Base-by-base conservation (phyloP, 2,113 vertebrate species). In the Danionella cerebrum region DNA sequence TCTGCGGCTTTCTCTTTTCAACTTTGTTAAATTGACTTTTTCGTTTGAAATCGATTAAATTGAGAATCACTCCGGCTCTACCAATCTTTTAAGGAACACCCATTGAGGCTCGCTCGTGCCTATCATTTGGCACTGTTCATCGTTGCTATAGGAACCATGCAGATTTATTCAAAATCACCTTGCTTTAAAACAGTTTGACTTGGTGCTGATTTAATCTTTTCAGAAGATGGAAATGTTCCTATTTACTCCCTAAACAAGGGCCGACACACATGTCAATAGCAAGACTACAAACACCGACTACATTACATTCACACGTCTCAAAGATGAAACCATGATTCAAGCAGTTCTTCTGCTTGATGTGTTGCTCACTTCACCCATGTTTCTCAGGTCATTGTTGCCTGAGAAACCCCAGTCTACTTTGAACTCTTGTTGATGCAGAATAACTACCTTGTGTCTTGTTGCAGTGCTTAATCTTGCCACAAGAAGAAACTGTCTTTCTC, bases 21-120 rank as follows among this genome's bases (percentile, higher is more conserved):
- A 89, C 89, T 90, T 89, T 85, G 84, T 88, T 89, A 86, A 88
- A 88, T 88, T 89, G 87, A 87, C 87, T 89, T 89, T 87, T 88
- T 85, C 84, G 84, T 89, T 87, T 85, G 77, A 86, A 87, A 89
- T 89, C 84, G 84, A 89, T 90, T 86, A 88, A 88, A 89, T 80
- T 84, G 82, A 82, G 83, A 85, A 83, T 84, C 81, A 67, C 82
- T 63, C 80, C 82, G 82, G 79, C 83, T 85, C 81, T 83, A 73
- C 50, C 84, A 85, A 86, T 88, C 88, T 88, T 85, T 86, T 84
- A 88, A 89, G 83, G 86, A 84, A 87, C 85, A 84, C 87, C 84
- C 84, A 86, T 86, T 83, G 81, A 80, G 84, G 80, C 83, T 82
- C 76, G 79, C 83, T 85, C 83, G 80, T 82, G 84, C 84, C 83